Conservation (phyloP, 2,113 vertebrate genomes). For the Poeciliopsis occidentalis region DNA sequence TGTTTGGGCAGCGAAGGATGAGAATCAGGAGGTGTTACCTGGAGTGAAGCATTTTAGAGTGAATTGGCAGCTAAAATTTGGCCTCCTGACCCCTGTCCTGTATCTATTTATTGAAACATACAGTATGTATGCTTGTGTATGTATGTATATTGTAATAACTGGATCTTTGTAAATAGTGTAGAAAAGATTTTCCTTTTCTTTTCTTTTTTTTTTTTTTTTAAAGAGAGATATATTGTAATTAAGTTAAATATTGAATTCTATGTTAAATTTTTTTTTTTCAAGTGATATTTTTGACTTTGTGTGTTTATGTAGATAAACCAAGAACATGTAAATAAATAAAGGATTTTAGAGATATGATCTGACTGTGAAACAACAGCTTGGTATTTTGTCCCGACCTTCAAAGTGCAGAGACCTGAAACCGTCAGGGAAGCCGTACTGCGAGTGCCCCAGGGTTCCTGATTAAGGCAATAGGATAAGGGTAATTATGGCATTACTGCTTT, state of each 20-base stretch:
- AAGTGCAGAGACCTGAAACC: constrained; percentile 29
- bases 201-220: constrained; percentile 42
- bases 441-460: constrained; percentile 60
- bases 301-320: constrained; percentile 51
- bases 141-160: constrained; percentile 47
- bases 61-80: constrained; percentile 78
- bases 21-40: constrained; percentile 17
- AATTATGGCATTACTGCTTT: constrained; percentile 75
- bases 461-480: constrained; percentile 75
- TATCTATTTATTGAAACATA: constrained; percentile 56
- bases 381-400: constrained; percentile 55
- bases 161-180: constrained; percentile 80
- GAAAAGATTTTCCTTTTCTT: constrained; percentile 55
- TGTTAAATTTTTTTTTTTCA: constrained; percentile 60
- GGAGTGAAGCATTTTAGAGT: constrained; percentile 40
- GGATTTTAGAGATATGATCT: constrained; percentile 50
- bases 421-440: constrained; percentile 29
- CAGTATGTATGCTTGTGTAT: constrained; percentile 22
- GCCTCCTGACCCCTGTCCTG: constrained; percentile 48
- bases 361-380: constrained; percentile 10
- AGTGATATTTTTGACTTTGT: constrained; percentile 42
- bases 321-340: constrained; percentile 69
- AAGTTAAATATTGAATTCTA: constrained; percentile 53
- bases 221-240: constrained; percentile 46
- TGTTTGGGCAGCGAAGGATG: constrained; percentile 25